A percentile compares a stretch with the other conserved stretches of the same genome.
These are phyloP conservation scores for Idaea dimidiata DNA, from an alignment of 2,888 invertebrate species.

Conservation along the genomic window DNA sequence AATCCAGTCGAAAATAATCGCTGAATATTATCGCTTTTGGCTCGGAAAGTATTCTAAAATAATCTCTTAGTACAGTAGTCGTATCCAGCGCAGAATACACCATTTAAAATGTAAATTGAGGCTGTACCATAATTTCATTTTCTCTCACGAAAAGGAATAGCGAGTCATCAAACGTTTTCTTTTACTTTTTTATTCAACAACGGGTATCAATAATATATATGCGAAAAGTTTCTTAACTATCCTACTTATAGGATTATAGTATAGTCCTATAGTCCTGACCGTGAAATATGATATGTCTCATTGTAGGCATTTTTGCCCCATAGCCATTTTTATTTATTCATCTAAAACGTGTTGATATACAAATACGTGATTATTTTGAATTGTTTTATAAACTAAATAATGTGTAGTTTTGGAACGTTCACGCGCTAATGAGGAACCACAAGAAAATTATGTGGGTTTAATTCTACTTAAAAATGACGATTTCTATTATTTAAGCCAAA, in stretches of 20 bases:
- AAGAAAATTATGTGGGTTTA: no score
- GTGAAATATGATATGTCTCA: no score
- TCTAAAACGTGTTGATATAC: no score
- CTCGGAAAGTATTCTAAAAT: constrained; percentile 3
- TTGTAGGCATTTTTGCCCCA: no score
- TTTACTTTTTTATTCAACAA: not conserved
- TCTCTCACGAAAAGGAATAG: not conserved
- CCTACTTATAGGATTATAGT: no score
- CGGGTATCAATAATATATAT: not conserved
- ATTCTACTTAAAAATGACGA: no score
- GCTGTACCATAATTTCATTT: not conserved
- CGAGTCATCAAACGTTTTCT: not conserved
- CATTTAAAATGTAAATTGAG: not conserved
- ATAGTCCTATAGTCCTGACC: not conserved
- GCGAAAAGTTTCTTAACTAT: not conserved
- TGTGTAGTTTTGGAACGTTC: no score
- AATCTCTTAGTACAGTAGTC: not conserved
- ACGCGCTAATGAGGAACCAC: no score
- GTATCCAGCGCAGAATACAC: not conserved
- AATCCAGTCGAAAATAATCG: not conserved
- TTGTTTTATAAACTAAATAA: no score
- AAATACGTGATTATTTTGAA: no score
- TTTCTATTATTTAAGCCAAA: not conserved
- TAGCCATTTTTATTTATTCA: no score
- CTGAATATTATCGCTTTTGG: not conserved